These are phyloP conservation scores for Gallinago media DNA, from an alignment of 2,113 vertebrate genomes.

Conservation along the genomic window DNA sequence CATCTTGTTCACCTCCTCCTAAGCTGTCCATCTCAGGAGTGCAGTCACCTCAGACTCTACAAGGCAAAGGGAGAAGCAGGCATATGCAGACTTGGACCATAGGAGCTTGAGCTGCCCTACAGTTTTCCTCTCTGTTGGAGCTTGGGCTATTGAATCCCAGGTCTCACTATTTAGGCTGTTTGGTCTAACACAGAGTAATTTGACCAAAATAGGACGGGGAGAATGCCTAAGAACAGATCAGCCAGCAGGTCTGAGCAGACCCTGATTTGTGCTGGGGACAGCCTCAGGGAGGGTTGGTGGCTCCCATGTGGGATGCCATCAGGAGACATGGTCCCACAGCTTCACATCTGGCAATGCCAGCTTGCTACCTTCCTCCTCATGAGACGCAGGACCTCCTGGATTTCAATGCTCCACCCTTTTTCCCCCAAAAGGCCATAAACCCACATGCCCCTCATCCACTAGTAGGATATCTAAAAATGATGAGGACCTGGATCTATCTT, in stretches of 20 bases:
- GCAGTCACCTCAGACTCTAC: fast-evolving
- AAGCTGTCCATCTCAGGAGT: not conserved
- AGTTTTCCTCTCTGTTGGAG: not conserved
- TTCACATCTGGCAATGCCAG: not conserved
- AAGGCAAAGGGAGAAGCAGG: not conserved
- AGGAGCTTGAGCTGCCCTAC: not conserved
- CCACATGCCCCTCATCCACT: fast-evolving
- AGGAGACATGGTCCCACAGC: not conserved
- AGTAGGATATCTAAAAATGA: not conserved
- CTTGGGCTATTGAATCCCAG: not conserved
- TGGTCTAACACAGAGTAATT: not conserved
- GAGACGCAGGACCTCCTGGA: not conserved
- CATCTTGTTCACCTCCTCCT: not conserved
- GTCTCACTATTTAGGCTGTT: not conserved
- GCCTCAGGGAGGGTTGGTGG: not conserved
- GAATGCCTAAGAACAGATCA: not conserved
- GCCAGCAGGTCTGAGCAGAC: not conserved
- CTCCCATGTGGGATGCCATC: not conserved
- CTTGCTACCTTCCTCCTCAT: not conserved
- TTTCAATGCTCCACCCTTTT: not conserved
- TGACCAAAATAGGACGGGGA: not conserved
- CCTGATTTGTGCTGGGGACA: not conserved
- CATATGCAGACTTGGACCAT: not conserved
- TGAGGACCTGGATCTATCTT: not conserved
- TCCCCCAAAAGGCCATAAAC: fast-evolving